Base-by-base conservation (phyloP, 1,140 invertebrate species). In the Chelonus insularis region DNA sequence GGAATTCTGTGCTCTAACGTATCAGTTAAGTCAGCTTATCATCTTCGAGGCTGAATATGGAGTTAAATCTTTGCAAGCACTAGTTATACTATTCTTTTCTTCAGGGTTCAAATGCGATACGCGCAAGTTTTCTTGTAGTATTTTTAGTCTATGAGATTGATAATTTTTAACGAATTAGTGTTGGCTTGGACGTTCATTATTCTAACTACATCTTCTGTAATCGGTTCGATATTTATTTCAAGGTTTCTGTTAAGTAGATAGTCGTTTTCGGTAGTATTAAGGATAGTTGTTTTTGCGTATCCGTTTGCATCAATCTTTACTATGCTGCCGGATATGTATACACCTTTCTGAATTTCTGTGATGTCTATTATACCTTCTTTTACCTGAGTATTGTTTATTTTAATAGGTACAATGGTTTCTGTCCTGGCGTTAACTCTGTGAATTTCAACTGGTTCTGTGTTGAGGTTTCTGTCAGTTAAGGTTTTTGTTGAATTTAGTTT, bases 71-170 rank as follows among this genome's bases (percentile, higher is more conserved):
- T 50, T 37, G 39, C 62, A 67, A 37, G 62, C 51, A 14, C 50
- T 14, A 32, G 52, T 62, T 34, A 66, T 12, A 25, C 20, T 58
- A 14, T 11, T 16, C 57, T 14, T 55, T 52, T 48, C 63, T 37
- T 65, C 60, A n/a, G 32, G 9, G 36, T 67, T 65, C 7, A 65
- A 14, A 57, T 69, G 65, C 2, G 3, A 2, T 39, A 39, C 2
- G 47, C 20, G 12, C 37, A 39, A 9, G 11, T 39, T 39, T 3
- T 39, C 11, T 14, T 39, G 3, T n/a, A 39, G 4, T 39, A 39
- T 4, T 14, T 39, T 39, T 39, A 39, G 36, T 39, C 36, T 39
- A n/a, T 39, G 9, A 9, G 36, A 5, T 39, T 14, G 36, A n/a
- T 9, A 39, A 14, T 39, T 14, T 29, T 3, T 29, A 29, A n/a